Base-by-base conservation (phyloP, 2,113 vertebrate species). In the Hippocampus mohnikei region DNA sequence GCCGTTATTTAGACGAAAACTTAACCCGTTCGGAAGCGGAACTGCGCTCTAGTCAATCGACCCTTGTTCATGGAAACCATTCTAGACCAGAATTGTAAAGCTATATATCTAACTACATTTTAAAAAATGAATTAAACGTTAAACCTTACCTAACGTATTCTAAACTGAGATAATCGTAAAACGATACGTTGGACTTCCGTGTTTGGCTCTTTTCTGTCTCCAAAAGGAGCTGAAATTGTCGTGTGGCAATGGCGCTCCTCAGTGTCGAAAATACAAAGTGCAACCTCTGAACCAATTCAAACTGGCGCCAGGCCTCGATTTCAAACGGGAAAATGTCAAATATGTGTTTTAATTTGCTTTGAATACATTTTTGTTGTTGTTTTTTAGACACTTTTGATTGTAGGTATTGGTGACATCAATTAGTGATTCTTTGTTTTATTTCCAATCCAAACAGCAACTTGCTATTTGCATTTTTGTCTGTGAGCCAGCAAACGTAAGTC, bases 401-500 rank as follows among this genome's bases (percentile, higher is more conserved):
- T 46, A 60, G 3, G 7, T 33, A 27, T 33, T 27, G 23, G 7
- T 27, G 55, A 4, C 55, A 58, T n/a, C 23, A 3, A 25, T 27
- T 58, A 21, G 21, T 1, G 6, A 37, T 60, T 59, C 2, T 23
- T 58, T 41, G 18, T 5, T 62, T 62, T 23, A 11, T 44, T 64
- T 65, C 21, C n/a, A 44, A 46, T 44, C 41, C 42, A 44, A 25
- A 42, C 21, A 13, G 37, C 13, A n/a, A 42, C 27, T 3, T 27
- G 1, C 12, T 3, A 42, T 2, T 20, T 8, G 62, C 23, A 25
- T 33, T 44, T 67, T 10, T 61, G 11, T 27, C 25, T 11, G 53
- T 20, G 3, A 10, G 61, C 87, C 91, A 86, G 72, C 62, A 91
- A 89, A 72, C 68, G 89, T 84, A 86, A 84, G 83, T 53, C 15